Base-by-base conservation (phyloP, 2,888 invertebrate species). In the Lymantria monacha region DNA sequence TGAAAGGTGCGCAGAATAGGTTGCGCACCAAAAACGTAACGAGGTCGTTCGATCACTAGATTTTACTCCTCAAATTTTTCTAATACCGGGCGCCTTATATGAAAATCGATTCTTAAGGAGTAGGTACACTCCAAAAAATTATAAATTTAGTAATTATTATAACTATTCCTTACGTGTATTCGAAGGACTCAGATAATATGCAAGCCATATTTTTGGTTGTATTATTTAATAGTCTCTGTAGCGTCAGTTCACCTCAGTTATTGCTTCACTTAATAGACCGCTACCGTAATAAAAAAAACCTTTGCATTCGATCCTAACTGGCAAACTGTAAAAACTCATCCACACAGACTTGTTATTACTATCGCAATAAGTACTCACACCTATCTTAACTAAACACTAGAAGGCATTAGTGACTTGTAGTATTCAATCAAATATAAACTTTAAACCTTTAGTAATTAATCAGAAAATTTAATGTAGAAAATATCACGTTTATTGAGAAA, bases 321-420 rank as follows among this genome's bases (percentile, higher is more conserved):
- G 72, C 66, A 69, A 62, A 73, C 73, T 76, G 71, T 72, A 71
- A 81, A 82, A 81, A 75, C 72, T 66, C 70, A 78, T 81, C 79
- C 76, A 69, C 61, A 74, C 59, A 71, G 68, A 70, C 70, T 68
- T 61, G 57, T 60, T 65, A 59, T 59, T 67, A 74, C 75, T 76
- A 65, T 79, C 77, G 76, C 76, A 76, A 81, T 80, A 79, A 78
- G 72, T 81, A 83, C 81, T 80, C 80, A 80, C 78, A 79, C 74
- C 15, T 60, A 55, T 55, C 57, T 58, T 37, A 43, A 22, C 44
- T 36, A 44, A 42, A 52, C 38, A 46, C 36, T 48, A 22, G 61
- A 68, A 46, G 49, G 55, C 45, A 37, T 44, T 59, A 66, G 58
- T 51, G 47, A 15, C 37, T 22, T 31, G 10, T 2, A 10, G n/a